These are phyloP conservation scores for Drosophila setifemur DNA, from an alignment of 1,140 invertebrate genomes.

Conservation along the genomic window DNA sequence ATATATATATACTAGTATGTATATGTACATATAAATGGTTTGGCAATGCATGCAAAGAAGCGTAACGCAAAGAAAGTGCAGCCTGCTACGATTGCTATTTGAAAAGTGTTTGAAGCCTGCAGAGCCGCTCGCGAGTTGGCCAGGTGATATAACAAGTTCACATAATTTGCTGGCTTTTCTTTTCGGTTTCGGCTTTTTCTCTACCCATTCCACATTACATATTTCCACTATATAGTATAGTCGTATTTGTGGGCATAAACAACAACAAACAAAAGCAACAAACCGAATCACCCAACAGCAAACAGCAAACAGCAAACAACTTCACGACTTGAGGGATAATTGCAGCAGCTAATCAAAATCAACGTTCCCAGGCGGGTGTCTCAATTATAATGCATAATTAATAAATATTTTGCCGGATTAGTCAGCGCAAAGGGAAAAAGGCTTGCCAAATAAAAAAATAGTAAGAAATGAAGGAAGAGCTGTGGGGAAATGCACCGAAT, in stretches of 20 bases:
- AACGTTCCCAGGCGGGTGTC: slow-evolving; percentile 54
- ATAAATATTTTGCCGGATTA: slow-evolving; percentile 48
- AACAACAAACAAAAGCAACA: slow-evolving; percentile 34
- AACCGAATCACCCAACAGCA: slow-evolving; percentile 49
- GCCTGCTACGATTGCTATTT: slow-evolving; percentile 32
- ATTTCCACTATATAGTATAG: slow-evolving; percentile 14
- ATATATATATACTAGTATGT: slow-evolving; percentile 21
- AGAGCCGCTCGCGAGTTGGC: slow-evolving; percentile 16
- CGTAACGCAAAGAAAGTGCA: slow-evolving; percentile 80
- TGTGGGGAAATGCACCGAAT: neutral
- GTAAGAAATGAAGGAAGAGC: neutral
- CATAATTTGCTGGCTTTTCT: slow-evolving; percentile 74
- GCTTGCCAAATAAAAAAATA: neutral
- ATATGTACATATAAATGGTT: slow-evolving; percentile 43
- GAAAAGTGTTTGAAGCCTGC: slow-evolving; percentile 60
- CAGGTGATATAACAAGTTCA: slow-evolving; percentile 79
- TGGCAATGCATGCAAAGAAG: slow-evolving; percentile 79
- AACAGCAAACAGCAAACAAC: too few species aligned
- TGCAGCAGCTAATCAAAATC: slow-evolving; percentile 60
- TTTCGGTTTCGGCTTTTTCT: slow-evolving; percentile 22
- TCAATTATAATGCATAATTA: slow-evolving; percentile 69
- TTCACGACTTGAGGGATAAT: slow-evolving; percentile 59
- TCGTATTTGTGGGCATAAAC: neutral
- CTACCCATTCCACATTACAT: slow-evolving; percentile 36
- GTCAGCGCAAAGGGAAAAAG: slow-evolving; percentile 36